phyloP scores from a whole-genome alignment of 2,888 invertebrate genomes.

The Mantis religiosa region DNA sequence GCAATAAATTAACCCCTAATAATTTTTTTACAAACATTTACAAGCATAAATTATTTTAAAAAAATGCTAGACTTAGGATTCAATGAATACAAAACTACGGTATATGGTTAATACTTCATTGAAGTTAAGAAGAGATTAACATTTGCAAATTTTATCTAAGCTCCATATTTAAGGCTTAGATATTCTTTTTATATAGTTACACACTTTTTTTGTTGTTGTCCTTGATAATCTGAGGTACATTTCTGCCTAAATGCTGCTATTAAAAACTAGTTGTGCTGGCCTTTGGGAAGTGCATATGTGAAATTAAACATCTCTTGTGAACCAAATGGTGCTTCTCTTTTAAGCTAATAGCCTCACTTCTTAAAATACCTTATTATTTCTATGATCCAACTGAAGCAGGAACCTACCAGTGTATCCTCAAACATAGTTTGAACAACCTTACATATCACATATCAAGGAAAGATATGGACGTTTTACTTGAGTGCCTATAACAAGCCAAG shows the following conservation, averaged over 20 bases:
- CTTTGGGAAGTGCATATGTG: background rate
- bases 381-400: no score
- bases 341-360: no score
- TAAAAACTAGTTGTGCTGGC: background rate
- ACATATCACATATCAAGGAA: no score
- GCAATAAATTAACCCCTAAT: background rate
- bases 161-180: background rate
- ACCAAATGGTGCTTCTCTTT: no score
- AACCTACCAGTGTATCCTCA: no score
- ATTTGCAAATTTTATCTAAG: background rate
- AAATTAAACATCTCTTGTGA: no score
- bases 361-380: no score
- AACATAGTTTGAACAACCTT: no score
- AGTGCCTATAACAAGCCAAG: no score
- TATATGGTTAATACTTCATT: background rate
- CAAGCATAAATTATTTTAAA: background rate
- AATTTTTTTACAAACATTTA: background rate
- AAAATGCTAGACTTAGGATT: background rate
- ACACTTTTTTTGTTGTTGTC: background rate
- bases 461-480: no score
- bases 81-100: background rate
- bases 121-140: background rate
- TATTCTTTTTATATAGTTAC: background rate
- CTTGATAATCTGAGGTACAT: background rate
- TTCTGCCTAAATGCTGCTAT: background rate